A percentile compares a stretch with the other conserved stretches of the same genome.
phyloP scores from a whole-genome alignment of 2,888 invertebrate genomes.

The Escarpia spicata region DNA sequence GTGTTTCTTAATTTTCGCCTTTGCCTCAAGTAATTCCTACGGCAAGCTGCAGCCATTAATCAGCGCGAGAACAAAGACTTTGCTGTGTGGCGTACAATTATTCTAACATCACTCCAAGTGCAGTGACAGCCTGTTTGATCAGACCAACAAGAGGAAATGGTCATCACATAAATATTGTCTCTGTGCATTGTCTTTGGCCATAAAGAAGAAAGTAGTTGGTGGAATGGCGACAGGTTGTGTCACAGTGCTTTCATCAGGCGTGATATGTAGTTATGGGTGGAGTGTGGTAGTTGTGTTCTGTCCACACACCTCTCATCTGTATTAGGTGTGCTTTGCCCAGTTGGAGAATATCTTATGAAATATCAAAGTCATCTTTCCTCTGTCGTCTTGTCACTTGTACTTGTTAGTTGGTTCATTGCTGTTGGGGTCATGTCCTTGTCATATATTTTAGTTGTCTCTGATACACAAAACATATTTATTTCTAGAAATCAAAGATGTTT shows the following conservation, averaged over 20 bases:
- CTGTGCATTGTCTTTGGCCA: neutral
- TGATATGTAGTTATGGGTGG: neutral
- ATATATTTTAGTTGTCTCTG: neutral
- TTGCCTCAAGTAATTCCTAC: neutral
- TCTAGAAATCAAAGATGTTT: neutral
- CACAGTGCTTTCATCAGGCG: neutral
- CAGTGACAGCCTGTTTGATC: neutral
- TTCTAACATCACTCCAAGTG: neutral
- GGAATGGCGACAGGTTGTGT: neutral
- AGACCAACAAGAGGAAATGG: neutral
- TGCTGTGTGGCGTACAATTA: neutral
- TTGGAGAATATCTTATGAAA: neutral
- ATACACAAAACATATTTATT: neutral
- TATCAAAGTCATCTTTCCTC: neutral
- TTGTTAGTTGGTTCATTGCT: neutral
- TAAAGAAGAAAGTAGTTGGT: neutral
- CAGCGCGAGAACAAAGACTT: neutral
- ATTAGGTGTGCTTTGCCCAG: neutral
- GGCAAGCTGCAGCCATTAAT: neutral
- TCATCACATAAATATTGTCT: neutral
- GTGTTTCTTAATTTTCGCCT: slow-evolving; percentile 10
- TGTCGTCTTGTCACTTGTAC: neutral
- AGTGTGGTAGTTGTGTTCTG: neutral
- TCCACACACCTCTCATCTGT: neutral
- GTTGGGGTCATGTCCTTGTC: neutral